Evolutionary conservation across 1,140 invertebrate genomes (phyloP), one percentile per base, ranked within the genome.

Genomic region (Alviniconcha marisindica): DNA sequence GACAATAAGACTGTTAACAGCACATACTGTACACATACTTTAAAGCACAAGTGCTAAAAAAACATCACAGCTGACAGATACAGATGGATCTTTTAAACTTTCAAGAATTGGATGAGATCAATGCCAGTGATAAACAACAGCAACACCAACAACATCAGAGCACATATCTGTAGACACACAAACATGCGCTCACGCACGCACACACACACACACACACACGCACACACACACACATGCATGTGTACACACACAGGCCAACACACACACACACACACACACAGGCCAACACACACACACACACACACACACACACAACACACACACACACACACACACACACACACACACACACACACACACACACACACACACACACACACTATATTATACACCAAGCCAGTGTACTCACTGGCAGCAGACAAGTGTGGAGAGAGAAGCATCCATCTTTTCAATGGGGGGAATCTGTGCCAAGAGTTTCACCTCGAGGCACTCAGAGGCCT

Each of bases 401-500:
- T 21, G 42, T 56, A 89, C 91, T 87, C 85, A 92, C 92, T 93
- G 91, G 90, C 94, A 94, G 15, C 85, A 86, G 7, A 87, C 84
- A 3, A 95, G 86, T 4, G 92, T 93, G 31, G 94, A 93, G 31
- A 95, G 87, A 2, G 94, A 94, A 1, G 93, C 92, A 90, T 95
- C 95, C 92, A 95, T 93, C 87, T 95, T 95, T 84, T 95, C 95
- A 83, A 95, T 94, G 0, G 94, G 93, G 18, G 95, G 95, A 76
- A 92, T 91, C 80, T 94, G 92, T 28, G 94, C 94, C 86, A 92
- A 93, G 12, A 95, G 94, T 74, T 95, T 95, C 2, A 99, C 89
- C 88, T 98, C 96, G 21, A 92, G 95, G 0, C 96, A 95, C 84
- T 96, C 95, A 0, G 94, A 92, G 14, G 93, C 91, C 88, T 95